Evolutionary conservation across 2,797 vertebrate species (phyloP).

Genomic region (Borostomias antarcticus): DNA sequence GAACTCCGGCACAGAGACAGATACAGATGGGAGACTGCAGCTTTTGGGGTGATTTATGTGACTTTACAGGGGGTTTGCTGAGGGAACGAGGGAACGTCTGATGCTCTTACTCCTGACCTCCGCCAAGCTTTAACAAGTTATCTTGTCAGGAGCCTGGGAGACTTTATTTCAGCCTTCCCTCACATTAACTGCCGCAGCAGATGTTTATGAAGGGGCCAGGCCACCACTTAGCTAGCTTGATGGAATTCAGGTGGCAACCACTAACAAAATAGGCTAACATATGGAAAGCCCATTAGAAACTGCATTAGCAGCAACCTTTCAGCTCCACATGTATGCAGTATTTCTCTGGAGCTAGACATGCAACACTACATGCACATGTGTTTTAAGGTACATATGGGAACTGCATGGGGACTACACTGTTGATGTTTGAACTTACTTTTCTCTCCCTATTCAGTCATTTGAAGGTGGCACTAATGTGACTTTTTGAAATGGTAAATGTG

Average conservation of each 20-base stretch:
- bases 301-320: conserved; percentile 65
- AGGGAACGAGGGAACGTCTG: conserved; percentile 50
- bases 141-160: conserved; percentile 62
- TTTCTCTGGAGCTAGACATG: conserved; percentile 47
- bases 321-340: conserved; percentile 40
- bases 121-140: conserved; percentile 67
- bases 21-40: conserved; percentile 53
- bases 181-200: conserved; percentile 56
- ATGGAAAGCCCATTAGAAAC: conserved; percentile 65
- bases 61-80: conserved; percentile 55
- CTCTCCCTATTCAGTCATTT: background rate
- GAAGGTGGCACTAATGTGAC: conserved; percentile 13
- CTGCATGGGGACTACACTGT: no score
- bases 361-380: conserved; percentile 42
- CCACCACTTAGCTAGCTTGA: conserved; percentile 57
- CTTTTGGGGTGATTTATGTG: conserved; percentile 63
- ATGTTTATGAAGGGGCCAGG: conserved; percentile 63
- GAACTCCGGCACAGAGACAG: conserved; percentile 36
- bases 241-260: conserved; percentile 65
- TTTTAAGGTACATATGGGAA: background rate
- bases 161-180: conserved; percentile 47
- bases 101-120: conserved; percentile 65
- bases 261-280: conserved; percentile 47
- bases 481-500: background rate
- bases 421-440: background rate